phyloP scores from a whole-genome alignment of 2,797 vertebrate genomes.

The Sebastes oblongus region DNA sequence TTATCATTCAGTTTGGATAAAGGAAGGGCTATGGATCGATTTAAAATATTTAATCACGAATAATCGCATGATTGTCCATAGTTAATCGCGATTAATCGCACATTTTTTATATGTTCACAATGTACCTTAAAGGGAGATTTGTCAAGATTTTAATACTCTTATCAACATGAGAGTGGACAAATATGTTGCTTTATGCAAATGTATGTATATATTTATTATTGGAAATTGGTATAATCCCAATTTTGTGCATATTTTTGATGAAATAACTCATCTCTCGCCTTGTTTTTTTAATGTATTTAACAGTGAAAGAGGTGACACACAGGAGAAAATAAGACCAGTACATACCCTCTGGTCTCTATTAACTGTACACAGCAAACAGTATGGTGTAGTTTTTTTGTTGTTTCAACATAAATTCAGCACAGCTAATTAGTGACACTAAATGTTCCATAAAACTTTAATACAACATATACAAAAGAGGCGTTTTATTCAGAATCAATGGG shows the following conservation, averaged over 20 bases:
- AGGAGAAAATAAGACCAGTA: not conserved
- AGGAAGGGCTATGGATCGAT: not conserved
- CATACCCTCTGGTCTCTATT: not conserved
- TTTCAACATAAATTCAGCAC: conserved; percentile 16
- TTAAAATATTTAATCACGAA: too few relatives aligned
- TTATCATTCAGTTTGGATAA: not conserved
- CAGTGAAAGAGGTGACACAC: not conserved
- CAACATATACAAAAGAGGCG: conserved; percentile 15
- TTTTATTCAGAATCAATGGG: conserved; percentile 55
- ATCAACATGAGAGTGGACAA: too few relatives aligned
- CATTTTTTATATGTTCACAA: too few relatives aligned
- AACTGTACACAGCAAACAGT: not conserved
- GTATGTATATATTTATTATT: too few relatives aligned
- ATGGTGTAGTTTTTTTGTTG: not conserved
- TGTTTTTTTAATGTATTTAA: not conserved
- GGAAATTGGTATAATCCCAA: not conserved
- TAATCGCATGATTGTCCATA: too few relatives aligned
- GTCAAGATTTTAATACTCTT: too few relatives aligned
- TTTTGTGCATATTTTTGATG: not conserved
- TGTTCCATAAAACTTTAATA: conserved; percentile 43
- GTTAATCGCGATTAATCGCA: too few relatives aligned
- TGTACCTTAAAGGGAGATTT: too few relatives aligned
- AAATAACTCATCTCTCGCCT: too few relatives aligned
- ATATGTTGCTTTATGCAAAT: too few relatives aligned
- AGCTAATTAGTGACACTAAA: conserved; percentile 55